Evolutionary conservation across 2,888 invertebrate genomes (phyloP).

Genomic region (Diaperis boleti): DNA sequence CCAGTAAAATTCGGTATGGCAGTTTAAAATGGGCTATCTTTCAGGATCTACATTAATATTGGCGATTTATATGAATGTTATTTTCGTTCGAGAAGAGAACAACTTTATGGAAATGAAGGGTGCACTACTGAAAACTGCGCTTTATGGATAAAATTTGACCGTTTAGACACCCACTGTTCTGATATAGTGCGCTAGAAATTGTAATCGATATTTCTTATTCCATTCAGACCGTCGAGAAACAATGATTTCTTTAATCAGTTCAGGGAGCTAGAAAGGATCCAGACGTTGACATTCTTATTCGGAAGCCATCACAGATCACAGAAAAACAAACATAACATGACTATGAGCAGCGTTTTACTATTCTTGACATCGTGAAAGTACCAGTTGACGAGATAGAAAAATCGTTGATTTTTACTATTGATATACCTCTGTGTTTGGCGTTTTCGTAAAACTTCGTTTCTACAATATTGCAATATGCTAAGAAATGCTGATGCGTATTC

Average conservation of each 20-base stretch:
- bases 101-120: conserved; percentile 13
- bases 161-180: conserved; percentile 7
- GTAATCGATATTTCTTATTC: conserved; percentile 14
- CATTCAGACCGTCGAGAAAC: background rate
- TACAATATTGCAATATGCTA: conserved; percentile 3
- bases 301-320: background rate
- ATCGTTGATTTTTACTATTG: background rate
- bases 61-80: conserved; percentile 12
- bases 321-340: background rate
- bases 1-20: conserved; percentile 24
- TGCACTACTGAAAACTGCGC: conserved; percentile 13
- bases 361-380: background rate
- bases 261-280: background rate
- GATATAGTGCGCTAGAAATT: conserved; percentile 1
- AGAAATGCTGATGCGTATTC: background rate
- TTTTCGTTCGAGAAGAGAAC: background rate
- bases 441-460: background rate
- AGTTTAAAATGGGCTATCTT: conserved; percentile 30
- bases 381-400: background rate
- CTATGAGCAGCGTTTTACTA: background rate
- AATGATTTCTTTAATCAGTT: background rate
- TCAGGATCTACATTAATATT: conserved; percentile 15
- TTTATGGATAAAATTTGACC: conserved; percentile 24
- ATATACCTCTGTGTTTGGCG: background rate
- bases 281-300: background rate